Percentiles rank a stretch among this genome's conserved stretches.
These are phyloP conservation scores for Sclerurus mexicanus DNA, from an alignment of 2,113 vertebrate species.

Conservation along the genomic window DNA sequence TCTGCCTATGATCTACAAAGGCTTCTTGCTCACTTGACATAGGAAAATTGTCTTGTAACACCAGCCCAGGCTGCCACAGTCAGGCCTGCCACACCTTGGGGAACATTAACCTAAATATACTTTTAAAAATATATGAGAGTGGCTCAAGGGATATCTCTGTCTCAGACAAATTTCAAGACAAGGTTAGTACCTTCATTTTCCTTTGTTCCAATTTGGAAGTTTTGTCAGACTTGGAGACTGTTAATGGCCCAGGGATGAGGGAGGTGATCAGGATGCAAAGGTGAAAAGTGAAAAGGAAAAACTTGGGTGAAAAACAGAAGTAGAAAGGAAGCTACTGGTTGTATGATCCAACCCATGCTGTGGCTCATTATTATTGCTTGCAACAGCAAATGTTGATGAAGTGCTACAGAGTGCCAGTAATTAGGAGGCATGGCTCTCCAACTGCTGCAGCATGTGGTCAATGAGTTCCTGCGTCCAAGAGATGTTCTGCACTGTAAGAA, in stretches of 20 bases:
- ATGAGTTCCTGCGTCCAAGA: conserved; percentile 53
- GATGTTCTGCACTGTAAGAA: conserved; percentile 20
- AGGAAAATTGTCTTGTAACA: background rate
- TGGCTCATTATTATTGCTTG: conserved; percentile 46
- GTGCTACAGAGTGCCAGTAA: conserved; percentile 38
- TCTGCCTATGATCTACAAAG: background rate
- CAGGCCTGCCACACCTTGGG: background rate
- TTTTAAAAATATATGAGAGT: background rate
- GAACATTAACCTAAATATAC: background rate
- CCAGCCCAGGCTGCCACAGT: background rate
- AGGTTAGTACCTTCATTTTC: background rate
- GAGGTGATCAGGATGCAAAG: background rate
- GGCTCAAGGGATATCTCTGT: background rate
- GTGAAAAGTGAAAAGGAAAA: background rate
- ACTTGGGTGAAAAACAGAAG: background rate
- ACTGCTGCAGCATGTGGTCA: conserved; percentile 63
- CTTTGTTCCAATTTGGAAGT: background rate
- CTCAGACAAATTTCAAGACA: background rate
- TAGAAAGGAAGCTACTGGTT: background rate
- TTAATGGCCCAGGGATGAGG: background rate
- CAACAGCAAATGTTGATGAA: conserved; percentile 54
- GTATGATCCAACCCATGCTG: background rate
- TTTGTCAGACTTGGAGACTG: background rate
- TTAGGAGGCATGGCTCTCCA: conserved; percentile 42
- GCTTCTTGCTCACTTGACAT: background rate